These are phyloP conservation scores for Tyrannus savana DNA, from an alignment of 2,113 vertebrate species.

Conservation along the genomic window DNA sequence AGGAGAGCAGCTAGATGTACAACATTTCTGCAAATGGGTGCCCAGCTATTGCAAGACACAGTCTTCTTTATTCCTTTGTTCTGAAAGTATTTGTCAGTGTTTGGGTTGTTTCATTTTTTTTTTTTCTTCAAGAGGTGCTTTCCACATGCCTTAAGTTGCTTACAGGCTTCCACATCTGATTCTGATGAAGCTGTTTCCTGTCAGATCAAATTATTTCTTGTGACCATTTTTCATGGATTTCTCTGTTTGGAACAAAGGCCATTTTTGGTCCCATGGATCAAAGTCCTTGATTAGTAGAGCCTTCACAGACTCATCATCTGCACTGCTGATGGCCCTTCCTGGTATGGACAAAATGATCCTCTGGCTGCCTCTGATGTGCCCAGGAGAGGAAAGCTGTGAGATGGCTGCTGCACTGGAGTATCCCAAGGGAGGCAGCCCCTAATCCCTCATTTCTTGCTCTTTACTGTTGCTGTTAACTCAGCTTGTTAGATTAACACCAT, in stretches of 20 bases:
- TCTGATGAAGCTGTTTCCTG: not conserved
- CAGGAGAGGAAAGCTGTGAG: not conserved
- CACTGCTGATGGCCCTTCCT: not conserved
- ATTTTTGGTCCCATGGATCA: fast-evolving
- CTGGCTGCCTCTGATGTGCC: not conserved
- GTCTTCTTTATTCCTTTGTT: not conserved
- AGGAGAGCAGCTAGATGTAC: not conserved
- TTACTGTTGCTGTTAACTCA: not conserved
- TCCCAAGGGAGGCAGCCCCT: not conserved
- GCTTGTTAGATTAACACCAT: fast-evolving
- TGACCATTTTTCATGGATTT: not conserved
- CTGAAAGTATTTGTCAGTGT: not conserved
- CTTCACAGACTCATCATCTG: not conserved
- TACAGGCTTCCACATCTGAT: not conserved
- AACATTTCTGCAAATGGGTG: not conserved
- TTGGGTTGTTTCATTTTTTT: not conserved
- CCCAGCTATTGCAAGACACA: not conserved
- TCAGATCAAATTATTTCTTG: not conserved
- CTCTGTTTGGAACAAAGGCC: not conserved
- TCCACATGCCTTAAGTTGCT: not conserved
- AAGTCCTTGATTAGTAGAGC: not conserved
- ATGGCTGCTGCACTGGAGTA: not conserved
- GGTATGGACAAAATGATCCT: not conserved
- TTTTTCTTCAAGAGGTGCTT: not conserved
- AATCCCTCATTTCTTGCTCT: not conserved